Percentiles rank a stretch among this genome's conserved stretches.
Evolutionary conservation across 2,797 vertebrate genomes (phyloP).

Genomic region (Prionace glauca): DNA sequence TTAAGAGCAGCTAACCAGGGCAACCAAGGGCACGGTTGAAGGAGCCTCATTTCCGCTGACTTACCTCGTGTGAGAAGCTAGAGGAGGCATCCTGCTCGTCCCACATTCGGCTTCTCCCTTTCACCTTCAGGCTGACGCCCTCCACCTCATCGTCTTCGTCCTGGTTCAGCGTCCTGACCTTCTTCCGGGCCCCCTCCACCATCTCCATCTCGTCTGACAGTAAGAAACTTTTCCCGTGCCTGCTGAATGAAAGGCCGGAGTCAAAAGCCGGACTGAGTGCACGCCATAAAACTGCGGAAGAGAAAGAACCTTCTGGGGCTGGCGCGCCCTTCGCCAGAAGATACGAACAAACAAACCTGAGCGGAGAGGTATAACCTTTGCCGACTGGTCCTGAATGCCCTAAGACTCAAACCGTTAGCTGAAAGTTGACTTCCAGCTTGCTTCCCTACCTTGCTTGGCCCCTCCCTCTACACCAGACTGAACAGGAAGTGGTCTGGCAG

Average conservation of each 20-base stretch:
- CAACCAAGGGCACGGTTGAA: background rate
- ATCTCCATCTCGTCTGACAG: slow-evolving; percentile 84
- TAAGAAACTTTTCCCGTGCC: slow-evolving; percentile 70
- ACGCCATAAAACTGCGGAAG: background rate
- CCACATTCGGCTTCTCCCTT: slow-evolving; percentile 74
- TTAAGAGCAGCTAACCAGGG: background rate
- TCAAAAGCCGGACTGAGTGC: background rate
- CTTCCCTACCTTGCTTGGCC: background rate
- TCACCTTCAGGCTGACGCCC: slow-evolving; percentile 59
- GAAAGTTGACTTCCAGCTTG: background rate
- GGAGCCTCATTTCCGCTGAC: slow-evolving; percentile 40
- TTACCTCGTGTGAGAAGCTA: slow-evolving; percentile 76
- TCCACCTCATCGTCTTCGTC: slow-evolving; percentile 71
- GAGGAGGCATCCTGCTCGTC: slow-evolving; percentile 68
- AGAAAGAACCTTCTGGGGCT: background rate
- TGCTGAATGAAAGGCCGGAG: slow-evolving; percentile 45
- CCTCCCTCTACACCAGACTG: slow-evolving; percentile 46
- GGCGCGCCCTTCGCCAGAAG: too few relatives aligned
- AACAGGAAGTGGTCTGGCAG: too few relatives aligned
- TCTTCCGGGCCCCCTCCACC: slow-evolving; percentile 75
- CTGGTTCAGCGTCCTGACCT: slow-evolving; percentile 64
- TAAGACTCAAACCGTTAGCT: background rate
- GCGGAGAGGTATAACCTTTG: background rate
- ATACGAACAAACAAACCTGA: background rate
- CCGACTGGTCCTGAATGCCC: background rate